Base-by-base conservation (phyloP, 1,140 invertebrate species). In the Camponotus pennsylvanicus region DNA sequence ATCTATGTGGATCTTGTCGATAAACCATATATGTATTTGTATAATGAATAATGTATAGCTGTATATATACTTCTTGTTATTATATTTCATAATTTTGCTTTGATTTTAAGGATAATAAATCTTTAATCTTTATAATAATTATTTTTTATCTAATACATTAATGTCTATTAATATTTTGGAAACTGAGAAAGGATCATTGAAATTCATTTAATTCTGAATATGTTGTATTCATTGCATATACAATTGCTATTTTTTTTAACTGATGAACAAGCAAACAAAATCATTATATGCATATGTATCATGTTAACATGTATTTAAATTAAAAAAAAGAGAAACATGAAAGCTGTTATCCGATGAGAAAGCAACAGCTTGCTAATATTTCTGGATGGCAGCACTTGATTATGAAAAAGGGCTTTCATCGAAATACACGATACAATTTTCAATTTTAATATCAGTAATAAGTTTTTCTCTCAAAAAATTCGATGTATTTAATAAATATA, bases 111-210 rank as follows among this genome's bases (percentile, higher is more conserved):
- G 21, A 45, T 49, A 78, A 79, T 79, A 79, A 79, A 79, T 55
- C n/a, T 79, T 52, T 52, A 79, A 67, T 27, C 32, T 79, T 79
- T 52, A 34, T 79, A 78, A 66, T 11, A 78, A 78, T 37, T 27
- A 76, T 15, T 75, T 59, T 21, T 73, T 55, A 6, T 75, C 13
- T 40, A 57, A 75, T 57, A 73, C 3, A 21, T 37, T 13, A 40
- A n/a, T 45, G n/a, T 42, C 5, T 15, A 63, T 27, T 27, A 27
- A 27, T 27, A 27, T 64, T 64, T 7, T 32, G 13, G 15, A 63
- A 59, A 75, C 21, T 77, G 32, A 37, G n/a, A 7, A 34, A 57
- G 18, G 15, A 13, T 21, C 0, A 52, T 73, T 52, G 4, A 5
- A 55, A 37, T 55, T 4, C 3, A 55, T 15, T 34, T 73, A 7